These are phyloP conservation scores for Gymnarchus niloticus DNA, from an alignment of 2,113 vertebrate genomes.

Conservation along the genomic window DNA sequence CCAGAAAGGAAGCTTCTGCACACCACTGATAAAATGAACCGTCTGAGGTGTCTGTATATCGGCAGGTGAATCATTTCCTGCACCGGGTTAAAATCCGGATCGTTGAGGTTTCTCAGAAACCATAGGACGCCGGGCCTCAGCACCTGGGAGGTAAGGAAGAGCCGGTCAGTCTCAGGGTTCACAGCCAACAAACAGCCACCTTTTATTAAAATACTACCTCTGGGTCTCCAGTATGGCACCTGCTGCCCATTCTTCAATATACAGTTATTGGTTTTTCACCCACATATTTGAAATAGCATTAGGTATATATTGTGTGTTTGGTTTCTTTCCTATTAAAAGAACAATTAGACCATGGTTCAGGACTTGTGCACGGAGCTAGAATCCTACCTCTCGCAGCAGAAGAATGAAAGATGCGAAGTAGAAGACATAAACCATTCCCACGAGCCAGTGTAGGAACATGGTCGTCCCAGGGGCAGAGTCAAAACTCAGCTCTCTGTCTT, in stretches of 20 bases:
- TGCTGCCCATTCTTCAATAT: too few relatives aligned
- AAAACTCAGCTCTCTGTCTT: slow-evolving; percentile 87
- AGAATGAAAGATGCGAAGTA: slow-evolving; percentile 97
- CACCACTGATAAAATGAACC: slow-evolving; percentile 95
- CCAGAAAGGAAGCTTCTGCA: slow-evolving; percentile 32
- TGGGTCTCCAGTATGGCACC: background rate
- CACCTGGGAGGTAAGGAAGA: slow-evolving; percentile 60
- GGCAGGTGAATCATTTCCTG: slow-evolving; percentile 98
- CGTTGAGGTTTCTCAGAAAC: slow-evolving; percentile 96
- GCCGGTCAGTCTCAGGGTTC: background rate
- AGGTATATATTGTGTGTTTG: background rate
- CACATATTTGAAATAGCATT: background rate
- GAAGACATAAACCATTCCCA: slow-evolving; percentile 98
- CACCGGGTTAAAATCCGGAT: slow-evolving; percentile 95
- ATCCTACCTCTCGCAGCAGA: slow-evolving; percentile 80
- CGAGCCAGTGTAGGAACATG: slow-evolving; percentile 95
- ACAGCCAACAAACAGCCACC: background rate
- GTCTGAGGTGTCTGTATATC: slow-evolving; percentile 89
- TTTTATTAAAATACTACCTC: background rate
- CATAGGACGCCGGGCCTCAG: slow-evolving; percentile 90
- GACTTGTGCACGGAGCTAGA: background rate
- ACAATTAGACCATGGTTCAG: background rate
- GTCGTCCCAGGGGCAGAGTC: slow-evolving; percentile 91
- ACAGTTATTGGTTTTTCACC: background rate
- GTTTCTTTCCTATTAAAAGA: background rate